Percentiles rank a stretch among this genome's conserved stretches.
phyloP scores from a whole-genome alignment of 2,113 vertebrate genomes.

The Alligator sinensis region DNA sequence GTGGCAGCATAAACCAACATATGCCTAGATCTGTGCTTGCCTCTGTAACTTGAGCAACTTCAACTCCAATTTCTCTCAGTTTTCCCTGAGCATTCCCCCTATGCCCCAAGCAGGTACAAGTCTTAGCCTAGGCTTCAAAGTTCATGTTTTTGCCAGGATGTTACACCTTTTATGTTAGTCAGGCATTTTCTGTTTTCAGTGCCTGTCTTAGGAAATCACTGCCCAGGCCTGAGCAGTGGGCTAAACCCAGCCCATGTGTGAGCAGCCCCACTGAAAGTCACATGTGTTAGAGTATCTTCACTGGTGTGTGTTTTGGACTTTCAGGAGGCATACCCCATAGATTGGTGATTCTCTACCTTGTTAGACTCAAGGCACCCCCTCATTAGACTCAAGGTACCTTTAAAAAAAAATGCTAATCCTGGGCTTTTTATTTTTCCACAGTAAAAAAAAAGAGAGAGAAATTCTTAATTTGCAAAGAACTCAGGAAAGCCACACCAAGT shows the following conservation, averaged over 20 bases:
- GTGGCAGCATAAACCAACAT: background rate
- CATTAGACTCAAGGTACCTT: too few relatives aligned
- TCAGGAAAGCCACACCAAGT: too few relatives aligned
- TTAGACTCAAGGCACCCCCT: too few relatives aligned
- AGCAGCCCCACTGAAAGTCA: background rate
- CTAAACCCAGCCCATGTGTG: background rate
- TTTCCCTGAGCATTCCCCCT: background rate
- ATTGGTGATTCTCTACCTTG: background rate
- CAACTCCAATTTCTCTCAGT: background rate
- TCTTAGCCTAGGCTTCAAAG: background rate
- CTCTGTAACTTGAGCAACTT: background rate
- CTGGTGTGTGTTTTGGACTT: background rate
- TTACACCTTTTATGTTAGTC: background rate
- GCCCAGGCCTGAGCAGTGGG: background rate
- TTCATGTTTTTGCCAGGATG: rapidly evolving
- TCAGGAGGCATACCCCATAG: background rate
- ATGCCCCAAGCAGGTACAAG: background rate
- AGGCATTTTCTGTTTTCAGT: background rate
- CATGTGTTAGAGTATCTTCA: background rate
- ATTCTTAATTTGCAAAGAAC: too few relatives aligned
- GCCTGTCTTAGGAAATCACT: background rate
- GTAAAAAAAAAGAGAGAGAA: too few relatives aligned
- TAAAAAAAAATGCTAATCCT: too few relatives aligned
- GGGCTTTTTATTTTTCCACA: too few relatives aligned
- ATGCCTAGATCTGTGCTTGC: background rate